Conservation (phyloP, 2,888 invertebrate genomes). For the Lamellibrachia columna region DNA sequence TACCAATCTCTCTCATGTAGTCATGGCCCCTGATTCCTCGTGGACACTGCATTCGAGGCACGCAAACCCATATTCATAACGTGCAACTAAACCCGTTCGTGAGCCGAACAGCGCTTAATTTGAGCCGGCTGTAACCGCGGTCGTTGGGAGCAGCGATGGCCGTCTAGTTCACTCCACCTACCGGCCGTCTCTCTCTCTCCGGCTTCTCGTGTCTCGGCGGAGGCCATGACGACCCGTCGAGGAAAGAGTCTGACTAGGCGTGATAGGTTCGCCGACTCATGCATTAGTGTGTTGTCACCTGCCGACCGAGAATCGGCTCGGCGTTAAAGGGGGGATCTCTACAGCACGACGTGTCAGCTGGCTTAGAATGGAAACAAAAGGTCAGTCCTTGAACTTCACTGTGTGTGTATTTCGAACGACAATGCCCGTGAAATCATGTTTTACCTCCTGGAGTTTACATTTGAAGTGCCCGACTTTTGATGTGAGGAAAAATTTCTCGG, state of each 20-base stretch:
- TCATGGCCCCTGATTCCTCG: not conserved
- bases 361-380: not conserved
- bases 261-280: not conserved
- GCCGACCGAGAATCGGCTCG: not conserved
- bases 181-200: not conserved
- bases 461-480: too few species aligned
- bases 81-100: not conserved
- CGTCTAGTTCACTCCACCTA: not conserved
- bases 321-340: not conserved
- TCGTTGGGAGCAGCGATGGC: not conserved
- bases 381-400: not conserved
- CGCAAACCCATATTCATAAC: constrained; percentile 1
- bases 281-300: not conserved
- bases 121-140: not conserved
- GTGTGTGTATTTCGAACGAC: too few species aligned
- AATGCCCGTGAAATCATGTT: too few species aligned
- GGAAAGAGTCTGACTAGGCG: not conserved
- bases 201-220: not conserved
- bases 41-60: not conserved
- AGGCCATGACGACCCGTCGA: not conserved
- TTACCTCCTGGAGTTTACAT: too few species aligned
- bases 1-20: not conserved
- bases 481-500: too few species aligned
- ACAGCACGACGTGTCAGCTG: not conserved
- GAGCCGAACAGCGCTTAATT: not conserved